These are phyloP conservation scores for Xyliphius kryptos DNA, from an alignment of 2,113 vertebrate species.

Conservation along the genomic window DNA sequence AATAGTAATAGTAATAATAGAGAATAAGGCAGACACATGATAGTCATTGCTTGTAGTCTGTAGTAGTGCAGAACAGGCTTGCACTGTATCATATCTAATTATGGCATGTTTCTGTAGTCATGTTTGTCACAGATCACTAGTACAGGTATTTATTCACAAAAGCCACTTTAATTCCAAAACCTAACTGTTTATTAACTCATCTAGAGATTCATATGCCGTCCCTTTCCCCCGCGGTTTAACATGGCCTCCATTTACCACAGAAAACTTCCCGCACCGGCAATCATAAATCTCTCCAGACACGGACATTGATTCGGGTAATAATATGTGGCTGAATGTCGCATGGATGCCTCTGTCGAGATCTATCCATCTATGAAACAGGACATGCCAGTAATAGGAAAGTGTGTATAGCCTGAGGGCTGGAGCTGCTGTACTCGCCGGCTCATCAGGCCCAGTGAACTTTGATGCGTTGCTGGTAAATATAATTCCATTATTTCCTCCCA, in stretches of 20 bases:
- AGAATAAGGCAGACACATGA: no score
- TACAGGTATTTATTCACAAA: no score
- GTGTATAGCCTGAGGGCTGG: slow-evolving; percentile 66
- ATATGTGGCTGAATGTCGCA: slow-evolving; percentile 50
- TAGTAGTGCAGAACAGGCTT: no score
- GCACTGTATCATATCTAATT: no score
- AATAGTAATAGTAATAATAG: no score
- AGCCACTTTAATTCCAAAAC: no score
- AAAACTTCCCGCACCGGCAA: background rate
- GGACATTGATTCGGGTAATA: slow-evolving; percentile 65
- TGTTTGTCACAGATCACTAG: no score
- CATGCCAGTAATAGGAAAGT: slow-evolving; percentile 73
- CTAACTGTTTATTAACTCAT: no score
- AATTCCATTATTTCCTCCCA: slow-evolving; percentile 82
- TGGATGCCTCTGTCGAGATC: slow-evolving; percentile 51
- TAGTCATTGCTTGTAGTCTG: no score
- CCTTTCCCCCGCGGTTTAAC: slow-evolving; percentile 12
- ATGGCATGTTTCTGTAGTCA: no score
- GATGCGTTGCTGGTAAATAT: slow-evolving; percentile 66
- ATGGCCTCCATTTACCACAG: slow-evolving; percentile 35
- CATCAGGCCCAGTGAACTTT: slow-evolving; percentile 72
- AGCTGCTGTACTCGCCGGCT: slow-evolving; percentile 55
- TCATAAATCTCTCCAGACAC: slow-evolving; percentile 58
- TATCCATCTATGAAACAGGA: slow-evolving; percentile 75
- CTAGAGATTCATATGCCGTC: slow-evolving; percentile 11